Percentiles rank a stretch among this genome's conserved stretches.
Evolutionary conservation across 2,113 vertebrate species (phyloP).

Genomic region (Heloderma charlesbogerti): DNA sequence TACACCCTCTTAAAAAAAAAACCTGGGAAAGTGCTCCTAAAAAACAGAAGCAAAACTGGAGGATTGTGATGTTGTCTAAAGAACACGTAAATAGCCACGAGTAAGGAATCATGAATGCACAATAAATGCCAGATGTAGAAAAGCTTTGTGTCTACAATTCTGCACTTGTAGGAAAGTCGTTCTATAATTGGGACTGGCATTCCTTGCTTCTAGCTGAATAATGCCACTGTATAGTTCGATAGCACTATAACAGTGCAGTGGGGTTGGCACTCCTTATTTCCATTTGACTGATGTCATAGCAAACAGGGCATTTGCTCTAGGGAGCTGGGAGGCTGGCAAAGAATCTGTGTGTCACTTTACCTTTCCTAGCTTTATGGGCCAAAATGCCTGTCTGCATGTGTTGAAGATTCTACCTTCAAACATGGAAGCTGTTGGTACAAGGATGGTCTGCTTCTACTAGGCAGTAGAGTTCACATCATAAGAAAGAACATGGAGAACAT

Average conservation of each 20-base stretch:
- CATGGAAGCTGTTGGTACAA: not conserved
- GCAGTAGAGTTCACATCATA: constrained; percentile 40
- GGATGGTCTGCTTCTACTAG: not conserved
- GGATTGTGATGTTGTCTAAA: too few species aligned
- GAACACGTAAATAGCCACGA: too few species aligned
- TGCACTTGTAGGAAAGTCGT: not conserved
- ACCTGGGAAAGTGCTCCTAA: too few species aligned
- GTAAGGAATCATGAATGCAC: too few species aligned
- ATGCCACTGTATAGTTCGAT: not conserved
- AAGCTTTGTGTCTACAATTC: not conserved
- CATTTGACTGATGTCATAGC: not conserved
- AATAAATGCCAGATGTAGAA: too few species aligned
- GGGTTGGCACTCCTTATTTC: too few species aligned
- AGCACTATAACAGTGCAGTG: not conserved
- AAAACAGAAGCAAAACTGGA: too few species aligned
- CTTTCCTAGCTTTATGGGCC: not conserved
- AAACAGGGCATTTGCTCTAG: not conserved
- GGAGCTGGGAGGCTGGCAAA: not conserved
- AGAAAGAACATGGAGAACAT: constrained; percentile 40
- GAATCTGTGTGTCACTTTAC: not conserved
- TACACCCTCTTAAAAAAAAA: too few species aligned
- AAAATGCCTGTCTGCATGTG: not conserved
- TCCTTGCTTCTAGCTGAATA: not conserved
- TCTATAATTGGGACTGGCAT: not conserved
- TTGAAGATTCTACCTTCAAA: not conserved